These are phyloP conservation scores for Atethmia centrago DNA, from an alignment of 2,888 invertebrate species.

Conservation along the genomic window DNA sequence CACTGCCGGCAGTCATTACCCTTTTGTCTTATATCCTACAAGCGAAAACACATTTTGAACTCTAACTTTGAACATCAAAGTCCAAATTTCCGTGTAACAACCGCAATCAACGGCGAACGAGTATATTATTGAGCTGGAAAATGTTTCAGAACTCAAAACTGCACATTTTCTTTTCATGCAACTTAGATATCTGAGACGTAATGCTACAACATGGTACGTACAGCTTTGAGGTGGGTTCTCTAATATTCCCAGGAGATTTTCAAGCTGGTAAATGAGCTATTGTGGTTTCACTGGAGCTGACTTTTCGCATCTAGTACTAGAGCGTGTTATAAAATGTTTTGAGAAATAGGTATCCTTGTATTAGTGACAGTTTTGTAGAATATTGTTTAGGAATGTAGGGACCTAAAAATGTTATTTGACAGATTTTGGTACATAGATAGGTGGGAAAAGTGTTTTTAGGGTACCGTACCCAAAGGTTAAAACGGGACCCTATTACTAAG, in stretches of 20 bases:
- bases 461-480: no score
- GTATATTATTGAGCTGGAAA: constrained; percentile 83
- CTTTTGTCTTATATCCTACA: constrained; percentile 81
- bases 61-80: constrained; percentile 63
- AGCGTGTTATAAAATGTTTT: constrained; percentile 39
- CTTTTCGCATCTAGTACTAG: constrained; percentile 24
- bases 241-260: constrained; percentile 51
- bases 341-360: constrained; percentile 11
- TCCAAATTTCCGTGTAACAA: constrained; percentile 61
- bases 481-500: no score
- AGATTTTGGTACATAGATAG: neutral
- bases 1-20: constrained; percentile 83
- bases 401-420: no score
- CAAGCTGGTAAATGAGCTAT: constrained; percentile 58
- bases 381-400: neutral
- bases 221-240: constrained; percentile 48
- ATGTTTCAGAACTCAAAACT: constrained; percentile 83
- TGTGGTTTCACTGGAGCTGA: constrained; percentile 46
- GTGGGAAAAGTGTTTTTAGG: neutral
- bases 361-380: constrained; percentile 1
- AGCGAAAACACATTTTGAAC: constrained; percentile 63
- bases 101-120: constrained; percentile 75
- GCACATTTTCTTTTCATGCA: constrained; percentile 73
- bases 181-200: constrained; percentile 62
- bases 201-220: constrained; percentile 40